phyloP scores from a whole-genome alignment of 2,797 vertebrate genomes.

The Phoeniculus purpureus region DNA sequence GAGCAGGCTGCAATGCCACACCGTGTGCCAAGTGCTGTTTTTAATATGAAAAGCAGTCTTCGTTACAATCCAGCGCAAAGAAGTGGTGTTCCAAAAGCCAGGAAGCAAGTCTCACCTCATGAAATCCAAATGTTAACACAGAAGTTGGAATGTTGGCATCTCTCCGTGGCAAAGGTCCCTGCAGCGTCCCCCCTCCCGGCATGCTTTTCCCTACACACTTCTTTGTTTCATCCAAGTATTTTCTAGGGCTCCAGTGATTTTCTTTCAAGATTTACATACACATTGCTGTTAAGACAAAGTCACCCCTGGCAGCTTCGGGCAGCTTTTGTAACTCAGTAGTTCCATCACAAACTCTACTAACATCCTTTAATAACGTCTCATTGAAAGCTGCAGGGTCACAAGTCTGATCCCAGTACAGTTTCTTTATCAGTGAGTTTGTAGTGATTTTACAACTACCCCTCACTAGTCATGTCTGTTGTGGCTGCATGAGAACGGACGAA shows the following conservation, averaged over 20 bases:
- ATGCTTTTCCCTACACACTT: background rate
- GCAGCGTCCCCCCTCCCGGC: too few species aligned
- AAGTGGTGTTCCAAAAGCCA: background rate
- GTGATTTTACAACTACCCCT: background rate
- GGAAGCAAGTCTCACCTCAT: background rate
- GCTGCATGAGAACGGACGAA: background rate
- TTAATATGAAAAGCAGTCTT: background rate
- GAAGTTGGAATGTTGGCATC: background rate
- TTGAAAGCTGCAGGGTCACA: background rate
- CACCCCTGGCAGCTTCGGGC: background rate
- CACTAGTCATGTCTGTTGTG: background rate
- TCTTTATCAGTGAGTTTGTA: background rate
- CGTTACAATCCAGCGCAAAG: background rate
- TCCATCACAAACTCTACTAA: background rate
- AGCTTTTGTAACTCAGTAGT: background rate
- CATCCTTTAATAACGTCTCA: background rate
- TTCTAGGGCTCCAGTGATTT: background rate
- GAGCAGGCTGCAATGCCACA: background rate
- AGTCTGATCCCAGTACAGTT: background rate
- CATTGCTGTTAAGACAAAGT: background rate
- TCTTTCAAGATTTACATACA: background rate
- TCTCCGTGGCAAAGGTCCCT: background rate
- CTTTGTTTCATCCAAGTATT: background rate
- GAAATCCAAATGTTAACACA: background rate
- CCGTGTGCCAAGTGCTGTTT: background rate